These are phyloP conservation scores for Ariopsis seemanni DNA, from an alignment of 2,113 vertebrate genomes.

Conservation along the genomic window DNA sequence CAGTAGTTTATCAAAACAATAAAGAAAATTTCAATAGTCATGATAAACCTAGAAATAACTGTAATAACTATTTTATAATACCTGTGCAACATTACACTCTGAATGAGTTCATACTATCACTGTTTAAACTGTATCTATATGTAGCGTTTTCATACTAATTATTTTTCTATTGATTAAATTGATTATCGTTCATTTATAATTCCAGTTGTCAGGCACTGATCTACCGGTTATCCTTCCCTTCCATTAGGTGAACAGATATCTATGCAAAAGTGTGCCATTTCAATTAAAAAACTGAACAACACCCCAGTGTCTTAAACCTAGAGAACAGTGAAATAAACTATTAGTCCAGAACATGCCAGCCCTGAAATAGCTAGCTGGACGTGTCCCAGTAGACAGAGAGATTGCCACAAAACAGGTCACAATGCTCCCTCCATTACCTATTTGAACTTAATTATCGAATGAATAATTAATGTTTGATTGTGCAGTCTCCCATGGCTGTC, in stretches of 20 bases:
- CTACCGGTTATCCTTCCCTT: neutral
- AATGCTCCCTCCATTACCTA: conserved; percentile 63
- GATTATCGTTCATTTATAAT: neutral
- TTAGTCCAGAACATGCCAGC: neutral
- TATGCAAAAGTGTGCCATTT: neutral
- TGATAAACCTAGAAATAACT: neutral
- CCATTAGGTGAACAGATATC: neutral
- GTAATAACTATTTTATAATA: neutral
- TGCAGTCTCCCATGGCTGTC: conserved; percentile 74
- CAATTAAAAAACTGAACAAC: neutral
- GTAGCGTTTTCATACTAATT: neutral
- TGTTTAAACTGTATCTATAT: neutral
- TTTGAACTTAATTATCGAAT: conserved; percentile 79
- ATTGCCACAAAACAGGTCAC: conserved; percentile 41
- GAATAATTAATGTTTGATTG: conserved; percentile 83
- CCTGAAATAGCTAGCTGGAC: conserved; percentile 42
- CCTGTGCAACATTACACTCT: neutral
- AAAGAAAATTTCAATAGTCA: neutral
- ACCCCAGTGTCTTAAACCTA: neutral
- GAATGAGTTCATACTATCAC: neutral
- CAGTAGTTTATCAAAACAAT: neutral
- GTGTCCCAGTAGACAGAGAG: conserved; percentile 31
- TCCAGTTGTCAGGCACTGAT: neutral
- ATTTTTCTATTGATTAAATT: neutral
- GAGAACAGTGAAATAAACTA: conserved; percentile 30